phyloP scores from a whole-genome alignment of 2,888 invertebrate genomes.

The Aphodius granarius region DNA sequence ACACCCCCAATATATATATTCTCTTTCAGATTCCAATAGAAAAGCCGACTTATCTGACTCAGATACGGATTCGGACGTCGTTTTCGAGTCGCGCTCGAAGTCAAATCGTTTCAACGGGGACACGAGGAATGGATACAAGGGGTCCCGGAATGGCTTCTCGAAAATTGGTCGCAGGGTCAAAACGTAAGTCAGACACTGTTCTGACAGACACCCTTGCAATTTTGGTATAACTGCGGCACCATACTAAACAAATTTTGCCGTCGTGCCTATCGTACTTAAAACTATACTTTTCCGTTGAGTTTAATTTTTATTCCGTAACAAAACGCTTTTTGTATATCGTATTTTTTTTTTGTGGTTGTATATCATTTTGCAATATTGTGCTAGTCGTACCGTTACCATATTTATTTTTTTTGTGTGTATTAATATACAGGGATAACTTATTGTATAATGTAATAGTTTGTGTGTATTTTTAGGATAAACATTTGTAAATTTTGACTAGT shows the following conservation, averaged over 20 bases:
- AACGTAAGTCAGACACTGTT: conserved; percentile 49
- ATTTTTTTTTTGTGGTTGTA: background rate
- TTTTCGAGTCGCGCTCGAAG: conserved; percentile 75
- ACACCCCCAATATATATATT: too few species aligned
- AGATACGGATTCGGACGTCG: conserved; percentile 83
- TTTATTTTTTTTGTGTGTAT: background rate
- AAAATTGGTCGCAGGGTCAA: conserved; percentile 59
- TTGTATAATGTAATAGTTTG: background rate
- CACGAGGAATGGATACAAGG: conserved; percentile 61
- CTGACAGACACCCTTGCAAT: background rate
- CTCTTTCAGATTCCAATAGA: conserved; percentile 62
- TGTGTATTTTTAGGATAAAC: background rate
- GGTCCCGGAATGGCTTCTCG: conserved; percentile 58
- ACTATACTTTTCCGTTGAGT: background rate
- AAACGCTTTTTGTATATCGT: too few species aligned
- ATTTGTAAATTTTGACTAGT: background rate
- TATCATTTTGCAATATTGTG: background rate
- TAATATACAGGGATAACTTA: background rate
- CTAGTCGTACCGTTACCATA: background rate
- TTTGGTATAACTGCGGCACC: too few species aligned
- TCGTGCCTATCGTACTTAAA: conserved; percentile 18
- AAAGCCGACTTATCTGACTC: conserved; percentile 72
- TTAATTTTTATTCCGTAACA: background rate
- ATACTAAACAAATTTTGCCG: conserved; percentile 6
- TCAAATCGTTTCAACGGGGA: conserved; percentile 57